Evolutionary conservation across 2,888 invertebrate species (phyloP), one percentile per base, ranked within the genome.

Genomic region (Orgyia antiqua): DNA sequence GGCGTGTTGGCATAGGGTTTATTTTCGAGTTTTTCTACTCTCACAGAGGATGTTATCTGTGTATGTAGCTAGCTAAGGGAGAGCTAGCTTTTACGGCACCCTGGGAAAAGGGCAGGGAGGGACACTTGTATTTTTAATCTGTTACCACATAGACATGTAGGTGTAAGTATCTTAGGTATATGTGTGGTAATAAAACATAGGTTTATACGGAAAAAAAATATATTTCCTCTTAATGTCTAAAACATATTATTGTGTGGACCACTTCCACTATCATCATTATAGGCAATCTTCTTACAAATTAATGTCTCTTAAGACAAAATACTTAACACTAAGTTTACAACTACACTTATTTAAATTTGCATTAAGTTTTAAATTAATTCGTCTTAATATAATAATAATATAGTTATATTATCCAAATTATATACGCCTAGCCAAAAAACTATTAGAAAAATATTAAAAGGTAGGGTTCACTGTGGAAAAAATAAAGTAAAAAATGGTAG

Each of bases 331-430:
- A 23, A 10, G 7, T 11, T 42, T 51, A 49, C 7, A 26, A n/a
- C 36, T 49, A 51, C 4, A 4, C 52, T 51, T 49, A 51, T 34
- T 36, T 24, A 41, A 10, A 34, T 41, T 32, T 31, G 28, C 11
- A 33, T 42, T 34, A 41, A 31, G 9, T 40, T 36, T 40, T 37
- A 32, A 19, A 36, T 44, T 47, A 52, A 37, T 52, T 52, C 52
- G 50, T 50, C 52, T 47, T 52, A 51, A 26, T 37, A 48, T 46
- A 57, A 51, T 52, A 13, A 3, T 24, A 51, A 52, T 54, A 50
- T 39, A 31, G 33, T 42, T 45, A 47, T 37, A 36, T 44, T 36
- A 42, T 36, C 31, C 24, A 40, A 33, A 43, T 36, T 38, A 47
- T 28, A 28, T 35, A 36, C 13, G 41, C 51, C 52, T 55, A 55